These are phyloP conservation scores for Gadus chalcogrammus DNA, from an alignment of 2,113 vertebrate genomes.

Conservation along the genomic window DNA sequence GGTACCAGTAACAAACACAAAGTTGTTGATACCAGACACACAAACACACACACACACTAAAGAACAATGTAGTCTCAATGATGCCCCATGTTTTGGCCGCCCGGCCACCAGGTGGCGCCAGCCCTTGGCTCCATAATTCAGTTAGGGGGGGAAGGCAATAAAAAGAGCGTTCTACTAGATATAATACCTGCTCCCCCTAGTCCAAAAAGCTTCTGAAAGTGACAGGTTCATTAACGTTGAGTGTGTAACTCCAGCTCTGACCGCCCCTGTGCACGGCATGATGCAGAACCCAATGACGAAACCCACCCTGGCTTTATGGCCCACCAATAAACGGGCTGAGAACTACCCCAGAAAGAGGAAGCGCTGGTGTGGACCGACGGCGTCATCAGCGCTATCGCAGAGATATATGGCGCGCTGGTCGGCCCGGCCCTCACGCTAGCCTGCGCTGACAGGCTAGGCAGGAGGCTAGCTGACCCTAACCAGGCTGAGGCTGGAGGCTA, in stretches of 20 bases:
- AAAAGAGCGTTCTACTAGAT: neutral
- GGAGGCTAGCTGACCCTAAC: too few species aligned
- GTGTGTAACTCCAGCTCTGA: too few species aligned
- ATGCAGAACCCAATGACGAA: constrained; percentile 1
- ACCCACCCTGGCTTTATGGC: constrained; percentile 38
- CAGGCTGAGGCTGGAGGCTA: constrained; percentile 38
- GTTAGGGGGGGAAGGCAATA: neutral
- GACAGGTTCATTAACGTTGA: too few species aligned
- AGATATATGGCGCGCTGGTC: constrained; percentile 43
- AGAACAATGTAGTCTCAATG: neutral
- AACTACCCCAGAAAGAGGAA: constrained; percentile 47
- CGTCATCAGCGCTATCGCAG: constrained; percentile 29
- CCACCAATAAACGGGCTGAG: constrained; percentile 38
- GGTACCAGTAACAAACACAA: neutral
- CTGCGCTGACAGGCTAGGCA: neutral
- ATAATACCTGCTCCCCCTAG: too few species aligned
- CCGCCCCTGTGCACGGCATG: too few species aligned
- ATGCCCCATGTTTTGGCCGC: neutral
- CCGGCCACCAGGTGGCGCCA: constrained; percentile 57
- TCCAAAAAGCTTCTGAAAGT: too few species aligned
- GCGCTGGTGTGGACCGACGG: constrained; percentile 54
- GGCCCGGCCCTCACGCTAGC: too few species aligned
- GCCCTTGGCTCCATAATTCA: constrained; percentile 11
- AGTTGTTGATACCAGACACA: constrained; percentile 35
- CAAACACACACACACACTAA: constrained; percentile 52